These are phyloP conservation scores for Centrocercus urophasianus DNA, from an alignment of 2,113 vertebrate species.

Conservation along the genomic window DNA sequence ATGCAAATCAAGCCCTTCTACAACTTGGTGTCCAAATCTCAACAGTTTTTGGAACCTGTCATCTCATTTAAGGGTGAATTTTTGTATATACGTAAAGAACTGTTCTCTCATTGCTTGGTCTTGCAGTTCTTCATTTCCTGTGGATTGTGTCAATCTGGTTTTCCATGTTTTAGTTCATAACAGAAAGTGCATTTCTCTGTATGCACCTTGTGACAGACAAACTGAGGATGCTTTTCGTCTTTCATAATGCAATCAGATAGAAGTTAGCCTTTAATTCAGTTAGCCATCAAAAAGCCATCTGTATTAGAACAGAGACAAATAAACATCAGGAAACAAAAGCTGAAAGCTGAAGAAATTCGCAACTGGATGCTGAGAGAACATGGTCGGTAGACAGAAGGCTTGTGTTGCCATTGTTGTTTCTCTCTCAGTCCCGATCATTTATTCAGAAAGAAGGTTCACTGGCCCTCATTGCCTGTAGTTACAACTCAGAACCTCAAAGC, in stretches of 20 bases:
- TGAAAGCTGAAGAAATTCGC: background rate
- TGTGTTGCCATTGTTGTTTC: background rate
- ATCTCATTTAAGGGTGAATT: background rate
- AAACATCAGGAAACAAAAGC: background rate
- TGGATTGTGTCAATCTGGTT: background rate
- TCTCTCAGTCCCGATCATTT: background rate
- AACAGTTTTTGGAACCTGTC: background rate
- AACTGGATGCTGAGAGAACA: background rate
- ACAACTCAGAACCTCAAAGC: background rate
- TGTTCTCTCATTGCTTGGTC: background rate
- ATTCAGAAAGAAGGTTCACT: background rate
- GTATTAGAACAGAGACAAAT: background rate
- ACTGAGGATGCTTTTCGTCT: background rate
- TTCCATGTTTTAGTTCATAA: background rate
- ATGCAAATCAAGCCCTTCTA: background rate
- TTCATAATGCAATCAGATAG: background rate
- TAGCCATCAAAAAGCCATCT: background rate
- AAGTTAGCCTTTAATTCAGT: background rate
- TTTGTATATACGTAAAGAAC: background rate
- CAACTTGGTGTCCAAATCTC: background rate
- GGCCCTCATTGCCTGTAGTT: background rate
- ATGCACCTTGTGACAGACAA: background rate
- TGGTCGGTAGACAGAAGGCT: background rate
- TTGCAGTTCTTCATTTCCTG: background rate
- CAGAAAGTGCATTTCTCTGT: background rate